Conservation (phyloP, 2,113 vertebrate genomes). For the Canis aureus region DNA sequence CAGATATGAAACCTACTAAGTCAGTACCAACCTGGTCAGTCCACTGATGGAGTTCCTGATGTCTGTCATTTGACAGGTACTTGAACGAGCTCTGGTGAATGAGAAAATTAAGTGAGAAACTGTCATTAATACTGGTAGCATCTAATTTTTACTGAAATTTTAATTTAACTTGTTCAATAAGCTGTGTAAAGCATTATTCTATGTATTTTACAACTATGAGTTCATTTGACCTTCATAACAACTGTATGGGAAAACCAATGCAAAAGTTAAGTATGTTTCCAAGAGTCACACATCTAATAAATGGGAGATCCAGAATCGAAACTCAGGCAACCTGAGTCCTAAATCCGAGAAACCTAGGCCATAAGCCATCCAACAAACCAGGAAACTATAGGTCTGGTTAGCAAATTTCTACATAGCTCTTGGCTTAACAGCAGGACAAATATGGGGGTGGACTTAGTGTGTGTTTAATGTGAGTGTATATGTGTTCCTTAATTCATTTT, state of each 20-base stretch:
- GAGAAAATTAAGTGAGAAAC: conserved; percentile 29
- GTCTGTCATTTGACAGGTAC: neutral
- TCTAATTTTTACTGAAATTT: neutral
- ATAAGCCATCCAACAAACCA: neutral
- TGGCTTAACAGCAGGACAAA: neutral
- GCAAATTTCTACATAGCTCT: neutral
- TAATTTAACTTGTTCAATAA: conserved; percentile 7
- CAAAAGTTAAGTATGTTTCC: neutral
- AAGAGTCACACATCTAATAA: neutral
- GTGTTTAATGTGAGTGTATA: neutral
- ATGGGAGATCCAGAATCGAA: neutral
- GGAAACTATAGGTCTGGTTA: neutral
- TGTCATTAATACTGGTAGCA: neutral
- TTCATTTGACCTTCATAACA: neutral
- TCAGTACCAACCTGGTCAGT: neutral
- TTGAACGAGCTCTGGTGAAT: neutral
- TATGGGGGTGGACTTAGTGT: too few species aligned
- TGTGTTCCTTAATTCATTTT: neutral
- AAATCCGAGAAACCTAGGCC: neutral
- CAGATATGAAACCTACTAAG: neutral
- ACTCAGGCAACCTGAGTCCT: neutral
- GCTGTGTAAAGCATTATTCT: neutral
- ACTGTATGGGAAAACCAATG: neutral
- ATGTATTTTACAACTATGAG: neutral
- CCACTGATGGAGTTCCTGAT: neutral